phyloP scores from a whole-genome alignment of 2,888 invertebrate species.

The Cephus rjabovi region DNA sequence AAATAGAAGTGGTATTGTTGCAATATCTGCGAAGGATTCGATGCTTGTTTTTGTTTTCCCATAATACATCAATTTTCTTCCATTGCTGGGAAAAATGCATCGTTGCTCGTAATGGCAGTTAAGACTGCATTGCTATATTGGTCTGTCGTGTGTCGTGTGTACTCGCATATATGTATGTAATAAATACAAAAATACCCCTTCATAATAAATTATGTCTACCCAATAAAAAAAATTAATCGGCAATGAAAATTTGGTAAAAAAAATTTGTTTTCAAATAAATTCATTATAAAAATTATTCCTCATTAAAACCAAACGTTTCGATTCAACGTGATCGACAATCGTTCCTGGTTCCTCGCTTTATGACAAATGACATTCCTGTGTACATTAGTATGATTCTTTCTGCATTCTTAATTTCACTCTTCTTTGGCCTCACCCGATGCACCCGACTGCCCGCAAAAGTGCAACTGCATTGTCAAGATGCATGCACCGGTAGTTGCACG shows the following conservation, averaged over 20 bases:
- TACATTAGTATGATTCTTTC: neutral
- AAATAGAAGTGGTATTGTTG: slow-evolving; percentile 20
- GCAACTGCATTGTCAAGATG: neutral
- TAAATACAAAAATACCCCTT: neutral
- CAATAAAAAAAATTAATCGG: neutral
- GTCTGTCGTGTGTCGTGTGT: neutral
- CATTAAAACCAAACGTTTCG: neutral
- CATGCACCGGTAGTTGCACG: neutral
- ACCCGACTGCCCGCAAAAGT: neutral
- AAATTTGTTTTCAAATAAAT: neutral
- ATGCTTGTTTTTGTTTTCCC: neutral
- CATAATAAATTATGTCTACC: neutral
- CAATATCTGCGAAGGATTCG: neutral
- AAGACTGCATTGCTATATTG: neutral
- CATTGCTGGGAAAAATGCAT: neutral
- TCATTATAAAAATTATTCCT: neutral
- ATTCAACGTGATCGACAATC: neutral
- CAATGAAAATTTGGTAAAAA: neutral
- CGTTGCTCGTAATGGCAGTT: slow-evolving; percentile 1
- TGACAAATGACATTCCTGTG: neutral
- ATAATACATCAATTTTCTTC: neutral
- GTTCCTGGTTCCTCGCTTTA: neutral
- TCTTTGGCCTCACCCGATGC: neutral
- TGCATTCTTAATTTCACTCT: neutral
- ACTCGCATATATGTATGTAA: neutral